Base-by-base conservation (phyloP, 1,140 invertebrate genomes). In the Aphaenogaster ashmeadi region DNA sequence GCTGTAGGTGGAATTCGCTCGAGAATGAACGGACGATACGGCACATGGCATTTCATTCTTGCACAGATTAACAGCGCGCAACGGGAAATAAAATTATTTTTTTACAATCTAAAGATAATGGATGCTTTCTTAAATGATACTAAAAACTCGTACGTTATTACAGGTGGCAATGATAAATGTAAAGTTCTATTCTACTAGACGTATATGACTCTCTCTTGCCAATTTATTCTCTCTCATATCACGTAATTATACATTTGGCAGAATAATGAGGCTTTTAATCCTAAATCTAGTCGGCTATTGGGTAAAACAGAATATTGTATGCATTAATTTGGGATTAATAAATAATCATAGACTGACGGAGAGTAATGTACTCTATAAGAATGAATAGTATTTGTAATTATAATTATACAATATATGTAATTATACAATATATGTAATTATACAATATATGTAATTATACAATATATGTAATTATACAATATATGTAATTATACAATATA, bases 1-100 rank as follows among this genome's bases (percentile, higher is more conserved):
- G 56, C 77, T 74, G 69, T 90, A 62, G 87, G 81, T 62, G 80
- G 64, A 58, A 75, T 41, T 88, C 66, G 44, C 52, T 60, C 67
- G 15, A 66, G 50, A 58, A 9, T 18, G 54, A 58, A 58, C 56
- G 13, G n/a, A 52, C 50, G 54, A 71, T 56, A 75, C 21, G 60
- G 80, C 69, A 64, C 74, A 77, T 75, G 67, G 62, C 54, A 85
- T 79, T 79, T 74, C 15, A 47, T 84, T 84, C 38, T 60, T 74
- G 80, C 67, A 11, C 67, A 67, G 33, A 83, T 66, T 86, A 78
- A 80, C 41, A 38, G 52, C 50, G 75, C 11, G 47, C 69, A 60
- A 56, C 3, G 13, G n/a, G 54, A 50, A 50, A 75, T 27, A 60
- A 84, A 74, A 62, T 74, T 60, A 62, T 36, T 47, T 69, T 52